A percentile compares a stretch with the other conserved stretches of the same genome.
Evolutionary conservation across 2,888 invertebrate genomes (phyloP).

Genomic region (Pyrochroa serraticornis): DNA sequence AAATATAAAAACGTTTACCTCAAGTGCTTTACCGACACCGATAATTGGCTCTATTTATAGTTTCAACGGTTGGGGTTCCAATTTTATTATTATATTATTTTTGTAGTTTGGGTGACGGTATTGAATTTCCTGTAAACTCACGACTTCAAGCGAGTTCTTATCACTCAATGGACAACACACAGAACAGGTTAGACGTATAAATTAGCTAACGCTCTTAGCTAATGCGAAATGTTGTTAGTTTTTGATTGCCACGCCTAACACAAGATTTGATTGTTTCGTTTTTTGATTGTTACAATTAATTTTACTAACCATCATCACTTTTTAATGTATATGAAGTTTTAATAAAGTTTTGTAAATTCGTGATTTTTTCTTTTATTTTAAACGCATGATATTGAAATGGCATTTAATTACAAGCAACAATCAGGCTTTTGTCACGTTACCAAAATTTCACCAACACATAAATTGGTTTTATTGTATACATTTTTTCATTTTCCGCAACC

Average conservation of each 20-base stretch:
- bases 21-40: constrained; percentile 15
- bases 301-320: constrained; percentile 16
- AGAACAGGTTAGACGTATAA: constrained; percentile 75
- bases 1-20: constrained; percentile 32
- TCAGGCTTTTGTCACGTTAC: too few relatives aligned
- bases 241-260: constrained; percentile 30
- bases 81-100: constrained; percentile 37
- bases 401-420: not conserved
- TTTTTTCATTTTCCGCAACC: not conserved
- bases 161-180: constrained; percentile 89
- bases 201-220: constrained; percentile 38
- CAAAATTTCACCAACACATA: not conserved
- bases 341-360: not conserved
- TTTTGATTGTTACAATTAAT: constrained; percentile 28
- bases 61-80: not conserved
- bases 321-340: not conserved
- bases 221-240: constrained; percentile 32
- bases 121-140: constrained; percentile 81
- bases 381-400: not conserved
- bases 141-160: constrained; percentile 73
- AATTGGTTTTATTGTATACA: not conserved
- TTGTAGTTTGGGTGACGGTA: constrained; percentile 88
- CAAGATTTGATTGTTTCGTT: constrained; percentile 27
- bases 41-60: not conserved
- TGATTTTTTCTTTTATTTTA: not conserved